A percentile compares a stretch with the other conserved stretches of the same genome.
Conservation (phyloP, 2,113 vertebrate genomes). For the Diadophis punctatus region DNA sequence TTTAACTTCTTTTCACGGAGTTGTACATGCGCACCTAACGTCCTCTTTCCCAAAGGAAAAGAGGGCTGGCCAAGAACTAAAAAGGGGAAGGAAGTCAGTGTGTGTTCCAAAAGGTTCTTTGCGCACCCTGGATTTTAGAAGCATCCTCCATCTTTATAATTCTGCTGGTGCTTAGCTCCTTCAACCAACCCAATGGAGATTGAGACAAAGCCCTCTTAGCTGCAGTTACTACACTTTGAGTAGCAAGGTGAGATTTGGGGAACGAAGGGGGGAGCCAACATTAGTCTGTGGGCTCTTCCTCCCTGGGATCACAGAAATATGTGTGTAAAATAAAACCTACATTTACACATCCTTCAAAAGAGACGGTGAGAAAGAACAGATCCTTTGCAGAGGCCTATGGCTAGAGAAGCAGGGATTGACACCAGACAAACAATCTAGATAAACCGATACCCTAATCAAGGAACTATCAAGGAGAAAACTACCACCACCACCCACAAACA, state of each 20-base stretch:
- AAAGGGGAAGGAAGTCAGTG: accelerated
- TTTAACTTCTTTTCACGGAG: not conserved
- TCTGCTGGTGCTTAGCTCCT: not conserved
- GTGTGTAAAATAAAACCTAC: not conserved
- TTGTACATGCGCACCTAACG: not conserved
- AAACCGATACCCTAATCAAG: too few relatives aligned
- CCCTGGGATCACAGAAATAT: not conserved
- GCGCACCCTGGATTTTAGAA: too few relatives aligned
- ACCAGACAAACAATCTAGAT: not conserved
- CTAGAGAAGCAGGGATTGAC: not conserved
- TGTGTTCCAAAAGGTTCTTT: not conserved
- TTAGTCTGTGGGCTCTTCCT: not conserved
- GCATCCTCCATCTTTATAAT: not conserved
- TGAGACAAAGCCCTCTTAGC: not conserved
- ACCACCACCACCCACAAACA: too few relatives aligned
- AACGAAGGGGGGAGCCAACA: not conserved
- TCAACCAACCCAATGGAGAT: not conserved
- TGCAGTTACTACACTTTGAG: not conserved
- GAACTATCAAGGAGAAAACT: too few relatives aligned
- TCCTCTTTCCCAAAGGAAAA: not conserved
- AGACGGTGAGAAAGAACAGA: not conserved
- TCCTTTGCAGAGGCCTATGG: not conserved
- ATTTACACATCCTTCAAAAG: not conserved
- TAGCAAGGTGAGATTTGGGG: not conserved
- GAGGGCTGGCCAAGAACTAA: not conserved